These are phyloP conservation scores for Hexactinellida sp. DNA, from an alignment of 37 sponge, comb jelly and placozoan genomes.

Conservation along the genomic window DNA sequence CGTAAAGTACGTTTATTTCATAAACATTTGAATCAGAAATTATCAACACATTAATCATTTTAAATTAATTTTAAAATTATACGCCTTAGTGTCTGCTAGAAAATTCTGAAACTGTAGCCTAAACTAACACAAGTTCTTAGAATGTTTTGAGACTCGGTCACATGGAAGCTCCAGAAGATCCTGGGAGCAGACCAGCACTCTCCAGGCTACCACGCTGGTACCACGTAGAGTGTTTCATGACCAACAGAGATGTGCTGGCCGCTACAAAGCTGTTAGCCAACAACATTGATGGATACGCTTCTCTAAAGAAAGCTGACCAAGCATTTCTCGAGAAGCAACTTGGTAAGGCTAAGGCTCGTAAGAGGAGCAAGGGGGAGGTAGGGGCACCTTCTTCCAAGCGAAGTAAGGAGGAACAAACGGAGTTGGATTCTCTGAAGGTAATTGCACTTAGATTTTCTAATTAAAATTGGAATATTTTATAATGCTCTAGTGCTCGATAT, in stretches of 20 bases:
- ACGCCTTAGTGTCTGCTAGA: too few species aligned
- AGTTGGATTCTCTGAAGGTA: conserved; percentile 56
- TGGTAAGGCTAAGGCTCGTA: background rate
- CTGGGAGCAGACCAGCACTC: background rate
- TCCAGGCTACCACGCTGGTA: conserved; percentile 46
- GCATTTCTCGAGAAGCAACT: conserved; percentile 25
- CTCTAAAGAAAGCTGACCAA: conserved; percentile 55
- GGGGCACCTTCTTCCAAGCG: conserved; percentile 40
- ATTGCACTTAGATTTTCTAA: too few species aligned
- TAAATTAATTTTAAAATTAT: too few species aligned
- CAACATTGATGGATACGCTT: conserved; percentile 41
- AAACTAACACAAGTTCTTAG: conserved; percentile 24
- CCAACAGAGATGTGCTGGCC: conserved; percentile 21
- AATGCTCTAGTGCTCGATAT: too few species aligned
- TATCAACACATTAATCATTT: too few species aligned
- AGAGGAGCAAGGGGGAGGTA: background rate
- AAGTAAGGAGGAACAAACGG: conserved; percentile 40
- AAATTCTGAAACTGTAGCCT: too few species aligned
- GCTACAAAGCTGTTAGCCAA: conserved; percentile 36
- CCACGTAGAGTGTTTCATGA: conserved; percentile 63
- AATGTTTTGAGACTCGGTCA: conserved; percentile 45
- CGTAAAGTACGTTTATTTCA: too few species aligned
- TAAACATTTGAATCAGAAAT: too few species aligned
- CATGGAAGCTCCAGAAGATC: conserved; percentile 44
- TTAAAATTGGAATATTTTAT: background rate